phyloP scores from a whole-genome alignment of 2,113 vertebrate genomes.

The Gadus macrocephalus region DNA sequence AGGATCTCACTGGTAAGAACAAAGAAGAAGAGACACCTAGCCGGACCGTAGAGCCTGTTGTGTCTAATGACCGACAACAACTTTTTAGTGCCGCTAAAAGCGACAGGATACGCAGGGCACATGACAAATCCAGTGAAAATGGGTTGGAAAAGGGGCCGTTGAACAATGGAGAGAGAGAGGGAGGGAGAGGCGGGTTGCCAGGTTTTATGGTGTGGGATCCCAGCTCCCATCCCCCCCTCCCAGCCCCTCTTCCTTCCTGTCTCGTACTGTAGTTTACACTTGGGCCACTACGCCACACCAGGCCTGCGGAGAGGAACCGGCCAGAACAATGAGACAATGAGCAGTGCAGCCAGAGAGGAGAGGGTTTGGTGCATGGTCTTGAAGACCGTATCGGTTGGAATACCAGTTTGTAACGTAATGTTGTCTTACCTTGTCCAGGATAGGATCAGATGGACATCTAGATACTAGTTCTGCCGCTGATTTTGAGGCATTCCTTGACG shows the following conservation, averaged over 20 bases:
- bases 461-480: too few species aligned
- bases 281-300: conserved; percentile 54
- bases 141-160: conserved; percentile 51
- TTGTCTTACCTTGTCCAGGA: too few species aligned
- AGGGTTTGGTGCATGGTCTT: background rate
- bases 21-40: conserved; percentile 43
- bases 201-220: conserved; percentile 69
- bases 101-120: conserved; percentile 64
- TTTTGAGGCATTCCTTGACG: too few species aligned
- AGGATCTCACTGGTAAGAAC: conserved; percentile 39
- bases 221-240: conserved; percentile 64
- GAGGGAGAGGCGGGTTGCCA: conserved; percentile 48
- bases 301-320: conserved; percentile 43
- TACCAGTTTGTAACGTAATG: too few species aligned
- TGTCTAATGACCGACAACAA: conserved; percentile 55
- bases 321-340: conserved; percentile 74
- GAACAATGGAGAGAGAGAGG: conserved; percentile 71
- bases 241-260: conserved; percentile 77
- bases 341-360: conserved; percentile 29
- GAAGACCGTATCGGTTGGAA: too few species aligned
- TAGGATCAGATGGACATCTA: too few species aligned
- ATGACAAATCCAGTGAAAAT: conserved; percentile 60
- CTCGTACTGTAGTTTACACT: conserved; percentile 75
- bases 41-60: conserved; percentile 39
- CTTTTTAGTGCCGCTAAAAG: conserved; percentile 62